Percentiles rank a stretch among this genome's conserved stretches.
phyloP scores from a whole-genome alignment of 2,888 invertebrate genomes.

The Hyposoter dolosus region DNA sequence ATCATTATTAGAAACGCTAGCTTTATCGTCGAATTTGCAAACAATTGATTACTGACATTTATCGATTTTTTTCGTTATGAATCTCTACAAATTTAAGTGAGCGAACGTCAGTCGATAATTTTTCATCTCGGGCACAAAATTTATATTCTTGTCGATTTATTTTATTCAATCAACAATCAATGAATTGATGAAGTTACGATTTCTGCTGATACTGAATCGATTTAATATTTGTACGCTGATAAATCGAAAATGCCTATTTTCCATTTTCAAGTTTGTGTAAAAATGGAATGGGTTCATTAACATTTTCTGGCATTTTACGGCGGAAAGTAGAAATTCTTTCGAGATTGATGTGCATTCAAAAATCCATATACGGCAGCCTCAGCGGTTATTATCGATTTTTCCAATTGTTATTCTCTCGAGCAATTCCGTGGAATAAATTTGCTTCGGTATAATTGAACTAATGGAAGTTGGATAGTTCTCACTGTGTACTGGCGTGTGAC shows the following conservation, averaged over 20 bases:
- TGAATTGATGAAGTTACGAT: too few species aligned
- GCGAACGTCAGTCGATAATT: background rate
- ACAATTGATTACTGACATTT: constrained; percentile 9
- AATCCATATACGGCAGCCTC: background rate
- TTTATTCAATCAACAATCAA: too few species aligned
- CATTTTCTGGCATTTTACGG: background rate
- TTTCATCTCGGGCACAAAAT: background rate
- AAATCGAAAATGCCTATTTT: background rate
- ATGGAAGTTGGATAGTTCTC: constrained; percentile 76
- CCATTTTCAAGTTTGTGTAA: background rate
- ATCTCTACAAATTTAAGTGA: background rate
- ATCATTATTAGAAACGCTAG: constrained; percentile 5
- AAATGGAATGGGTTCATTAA: background rate
- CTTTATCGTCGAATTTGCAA: constrained; percentile 9
- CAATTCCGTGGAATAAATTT: constrained; percentile 5
- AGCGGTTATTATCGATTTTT: background rate
- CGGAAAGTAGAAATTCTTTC: background rate
- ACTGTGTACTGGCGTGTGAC: constrained; percentile 69
- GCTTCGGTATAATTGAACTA: constrained; percentile 79
- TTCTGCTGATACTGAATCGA: background rate
- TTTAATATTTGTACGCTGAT: background rate
- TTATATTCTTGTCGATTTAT: too few species aligned
- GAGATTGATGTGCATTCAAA: background rate
- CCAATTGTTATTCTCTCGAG: background rate
- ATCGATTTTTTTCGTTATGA: background rate